Conservation (phyloP, 1,140 invertebrate genomes). For the Trypoxylus dichotomus region DNA sequence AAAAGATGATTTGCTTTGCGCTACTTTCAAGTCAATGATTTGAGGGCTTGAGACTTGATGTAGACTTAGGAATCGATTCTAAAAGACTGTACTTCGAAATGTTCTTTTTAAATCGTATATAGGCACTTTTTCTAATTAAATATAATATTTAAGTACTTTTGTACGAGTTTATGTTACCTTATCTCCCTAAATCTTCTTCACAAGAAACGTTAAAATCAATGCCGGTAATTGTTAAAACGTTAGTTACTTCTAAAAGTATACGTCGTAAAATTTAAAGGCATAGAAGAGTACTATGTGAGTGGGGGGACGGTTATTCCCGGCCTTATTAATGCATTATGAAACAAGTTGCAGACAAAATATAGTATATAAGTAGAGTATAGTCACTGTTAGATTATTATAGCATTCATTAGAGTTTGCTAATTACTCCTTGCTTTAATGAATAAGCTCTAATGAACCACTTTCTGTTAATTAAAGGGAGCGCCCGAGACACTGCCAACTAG, state of each 20-base stretch:
- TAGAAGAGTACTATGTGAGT: background rate
- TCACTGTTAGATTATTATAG: slow-evolving; percentile 54
- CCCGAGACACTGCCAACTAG: slow-evolving; percentile 48
- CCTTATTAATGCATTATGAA: slow-evolving; percentile 27
- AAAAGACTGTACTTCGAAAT: too few species aligned
- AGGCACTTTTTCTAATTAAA: too few species aligned
- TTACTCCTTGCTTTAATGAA: slow-evolving; percentile 85
- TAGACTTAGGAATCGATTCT: too few species aligned
- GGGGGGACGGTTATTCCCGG: background rate
- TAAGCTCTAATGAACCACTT: slow-evolving; percentile 85
- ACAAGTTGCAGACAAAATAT: slow-evolving; percentile 48
- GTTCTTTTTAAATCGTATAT: too few species aligned
- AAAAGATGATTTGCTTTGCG: too few species aligned
- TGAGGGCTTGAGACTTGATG: too few species aligned
- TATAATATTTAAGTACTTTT: too few species aligned
- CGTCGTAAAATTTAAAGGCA: background rate
- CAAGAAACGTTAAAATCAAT: background rate
- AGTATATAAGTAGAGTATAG: slow-evolving; percentile 44
- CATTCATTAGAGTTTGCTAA: slow-evolving; percentile 81
- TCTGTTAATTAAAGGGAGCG: slow-evolving; percentile 78
- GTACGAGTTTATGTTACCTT: too few species aligned
- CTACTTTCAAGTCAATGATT: too few species aligned
- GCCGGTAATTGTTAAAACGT: background rate
- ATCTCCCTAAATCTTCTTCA: too few species aligned
- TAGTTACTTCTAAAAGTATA: background rate